Percentiles rank a stretch among this genome's conserved stretches.
phyloP scores from a whole-genome alignment of 1,140 invertebrate genomes.

The Bombus consobrinus region DNA sequence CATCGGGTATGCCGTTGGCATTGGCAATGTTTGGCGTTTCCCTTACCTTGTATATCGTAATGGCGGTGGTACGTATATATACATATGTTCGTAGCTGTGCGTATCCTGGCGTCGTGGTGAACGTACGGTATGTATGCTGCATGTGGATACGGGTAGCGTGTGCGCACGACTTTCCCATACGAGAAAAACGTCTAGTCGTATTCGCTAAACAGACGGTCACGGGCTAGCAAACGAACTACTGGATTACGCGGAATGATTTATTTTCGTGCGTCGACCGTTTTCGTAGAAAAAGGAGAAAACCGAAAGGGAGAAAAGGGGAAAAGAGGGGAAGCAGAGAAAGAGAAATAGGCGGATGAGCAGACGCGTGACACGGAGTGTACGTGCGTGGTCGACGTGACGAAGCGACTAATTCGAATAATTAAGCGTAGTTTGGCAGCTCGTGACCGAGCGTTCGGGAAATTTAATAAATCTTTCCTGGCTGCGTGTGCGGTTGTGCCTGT shows the following conservation, averaged over 20 bases:
- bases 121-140: neutral
- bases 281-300: neutral
- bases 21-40: constrained; percentile 95
- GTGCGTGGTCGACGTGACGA: constrained; percentile 39
- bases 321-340: too few species aligned
- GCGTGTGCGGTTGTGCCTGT: constrained; percentile 45
- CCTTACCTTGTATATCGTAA: constrained; percentile 92
- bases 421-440: constrained; percentile 50
- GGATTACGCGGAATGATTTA: constrained; percentile 55
- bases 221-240: constrained; percentile 35
- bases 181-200: constrained; percentile 22
- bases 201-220: constrained; percentile 38
- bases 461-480: constrained; percentile 47
- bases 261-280: constrained; percentile 8
- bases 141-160: neutral
- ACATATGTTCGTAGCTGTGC: neutral
- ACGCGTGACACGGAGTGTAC: neutral
- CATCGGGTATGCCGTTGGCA: constrained; percentile 91
- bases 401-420: constrained; percentile 53
- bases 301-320: neutral
- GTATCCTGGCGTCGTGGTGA: neutral
- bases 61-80: constrained; percentile 87
- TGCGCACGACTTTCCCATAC: neutral
- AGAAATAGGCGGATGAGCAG: neutral
- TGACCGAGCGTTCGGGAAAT: constrained; percentile 42